These are phyloP conservation scores for Amblyjoppa fuscipennis DNA, from an alignment of 2,888 invertebrate genomes.

Conservation along the genomic window DNA sequence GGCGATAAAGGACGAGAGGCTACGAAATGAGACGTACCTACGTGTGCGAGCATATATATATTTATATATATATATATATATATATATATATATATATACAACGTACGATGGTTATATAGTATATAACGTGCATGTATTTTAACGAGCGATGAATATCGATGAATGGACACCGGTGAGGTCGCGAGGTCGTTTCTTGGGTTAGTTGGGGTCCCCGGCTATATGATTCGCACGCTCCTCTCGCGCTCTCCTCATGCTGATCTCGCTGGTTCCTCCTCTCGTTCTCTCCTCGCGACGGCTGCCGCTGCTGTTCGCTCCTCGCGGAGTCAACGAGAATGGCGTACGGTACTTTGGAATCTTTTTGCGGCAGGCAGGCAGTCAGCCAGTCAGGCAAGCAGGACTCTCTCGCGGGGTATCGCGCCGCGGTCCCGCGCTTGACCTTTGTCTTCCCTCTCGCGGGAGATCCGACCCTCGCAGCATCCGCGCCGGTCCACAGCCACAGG, in stretches of 20 bases:
- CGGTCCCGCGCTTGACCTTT: slow-evolving; percentile 70
- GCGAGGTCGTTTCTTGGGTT: slow-evolving; percentile 67
- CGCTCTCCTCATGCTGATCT: slow-evolving; percentile 55
- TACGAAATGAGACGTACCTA: slow-evolving; percentile 25
- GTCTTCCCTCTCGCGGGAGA: slow-evolving; percentile 63
- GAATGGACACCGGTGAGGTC: slow-evolving; percentile 68
- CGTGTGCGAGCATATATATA: neutral
- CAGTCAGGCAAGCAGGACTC: slow-evolving; percentile 19
- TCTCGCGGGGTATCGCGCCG: slow-evolving; percentile 16
- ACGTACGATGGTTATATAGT: slow-evolving; percentile 1
- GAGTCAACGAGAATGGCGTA: slow-evolving; percentile 58
- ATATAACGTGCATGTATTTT: slow-evolving; percentile 63
- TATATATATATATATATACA: slow-evolving; percentile 27
- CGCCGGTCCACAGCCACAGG: slow-evolving; percentile 9
- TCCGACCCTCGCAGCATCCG: slow-evolving; percentile 57
- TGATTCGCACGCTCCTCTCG: slow-evolving; percentile 67
- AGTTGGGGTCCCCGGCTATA: slow-evolving; percentile 65
- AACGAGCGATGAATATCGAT: slow-evolving; percentile 69
- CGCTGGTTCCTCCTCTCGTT: slow-evolving; percentile 31
- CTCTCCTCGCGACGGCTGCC: slow-evolving; percentile 59
- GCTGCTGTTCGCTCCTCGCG: slow-evolving; percentile 43
- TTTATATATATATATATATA: slow-evolving; percentile 31
- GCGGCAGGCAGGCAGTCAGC: slow-evolving; percentile 12
- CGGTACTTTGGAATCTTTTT: slow-evolving; percentile 65
- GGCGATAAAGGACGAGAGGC: slow-evolving; percentile 48